These are phyloP conservation scores for Leuciscus idus DNA, from an alignment of 2,113 vertebrate genomes.

Conservation along the genomic window DNA sequence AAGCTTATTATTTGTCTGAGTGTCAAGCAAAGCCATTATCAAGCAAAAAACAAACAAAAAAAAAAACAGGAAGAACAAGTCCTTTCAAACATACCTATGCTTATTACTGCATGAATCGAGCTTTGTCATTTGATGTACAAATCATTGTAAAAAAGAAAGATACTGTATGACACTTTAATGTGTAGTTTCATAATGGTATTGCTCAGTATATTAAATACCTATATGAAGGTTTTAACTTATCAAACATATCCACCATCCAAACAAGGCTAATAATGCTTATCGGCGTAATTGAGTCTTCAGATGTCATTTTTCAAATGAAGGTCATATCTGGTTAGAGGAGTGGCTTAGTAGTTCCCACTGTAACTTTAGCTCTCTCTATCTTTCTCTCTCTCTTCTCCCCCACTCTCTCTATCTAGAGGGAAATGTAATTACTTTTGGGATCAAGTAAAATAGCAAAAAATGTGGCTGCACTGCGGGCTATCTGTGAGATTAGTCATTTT, in stretches of 20 bases:
- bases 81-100: background rate
- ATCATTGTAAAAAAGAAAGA: background rate
- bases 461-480: slow-evolving; percentile 57
- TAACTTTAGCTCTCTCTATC: slow-evolving; percentile 23
- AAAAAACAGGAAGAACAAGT: background rate
- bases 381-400: slow-evolving; percentile 23
- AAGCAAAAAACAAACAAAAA: background rate
- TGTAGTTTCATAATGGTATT: background rate
- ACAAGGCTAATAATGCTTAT: slow-evolving; percentile 57
- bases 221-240: slow-evolving; percentile 31
- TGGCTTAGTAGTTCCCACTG: slow-evolving; percentile 44
- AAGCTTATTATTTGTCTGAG: background rate
- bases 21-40: background rate
- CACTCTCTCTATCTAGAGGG: slow-evolving; percentile 47
- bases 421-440: slow-evolving; percentile 63
- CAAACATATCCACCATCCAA: slow-evolving; percentile 44
- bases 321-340: slow-evolving; percentile 50
- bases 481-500: slow-evolving; percentile 57
- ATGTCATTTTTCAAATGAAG: slow-evolving; percentile 57
- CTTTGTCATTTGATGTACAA: background rate
- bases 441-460: slow-evolving; percentile 54
- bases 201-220: slow-evolving; percentile 1
- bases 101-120: background rate
- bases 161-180: slow-evolving; percentile 3
- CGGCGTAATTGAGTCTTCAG: slow-evolving; percentile 57